A percentile compares a stretch with the other conserved stretches of the same genome.
Conservation (phyloP, 1,140 invertebrate species). For the Harlomillsia oculata region DNA sequence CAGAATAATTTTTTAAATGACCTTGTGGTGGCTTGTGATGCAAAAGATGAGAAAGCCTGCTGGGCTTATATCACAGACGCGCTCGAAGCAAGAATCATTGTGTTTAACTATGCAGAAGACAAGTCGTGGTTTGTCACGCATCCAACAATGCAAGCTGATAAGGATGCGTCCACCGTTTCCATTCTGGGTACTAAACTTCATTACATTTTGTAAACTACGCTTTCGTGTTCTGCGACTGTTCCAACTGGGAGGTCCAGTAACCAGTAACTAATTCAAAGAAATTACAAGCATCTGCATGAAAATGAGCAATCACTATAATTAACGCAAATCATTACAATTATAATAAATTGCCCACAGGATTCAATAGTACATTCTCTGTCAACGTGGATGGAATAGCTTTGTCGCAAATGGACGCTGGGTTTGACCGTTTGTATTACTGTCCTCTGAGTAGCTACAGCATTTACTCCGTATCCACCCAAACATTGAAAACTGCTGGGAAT, state of each 20-base stretch:
- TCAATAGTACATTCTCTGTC: neutral
- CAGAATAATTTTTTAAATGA: slow-evolving; percentile 7
- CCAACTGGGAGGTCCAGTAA: too few relatives aligned
- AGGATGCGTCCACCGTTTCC: neutral
- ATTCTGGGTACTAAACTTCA: slow-evolving; percentile 1
- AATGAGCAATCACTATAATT: too few relatives aligned
- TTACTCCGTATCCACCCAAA: slow-evolving; percentile 60
- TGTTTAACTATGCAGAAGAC: slow-evolving; percentile 51
- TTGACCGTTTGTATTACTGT: slow-evolving; percentile 59
- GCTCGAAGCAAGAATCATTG: slow-evolving; percentile 48
- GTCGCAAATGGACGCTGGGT: slow-evolving; percentile 52
- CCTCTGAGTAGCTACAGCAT: slow-evolving; percentile 70
- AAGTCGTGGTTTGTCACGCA: slow-evolving; percentile 55
- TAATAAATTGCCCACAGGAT: too few relatives aligned
- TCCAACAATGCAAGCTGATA: slow-evolving; percentile 5
- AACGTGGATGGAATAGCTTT: slow-evolving; percentile 41
- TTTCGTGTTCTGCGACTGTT: too few relatives aligned
- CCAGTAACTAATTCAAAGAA: too few relatives aligned
- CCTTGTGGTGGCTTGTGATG: slow-evolving; percentile 41
- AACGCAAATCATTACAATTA: too few relatives aligned
- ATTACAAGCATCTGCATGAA: too few relatives aligned
- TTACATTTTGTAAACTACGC: too few relatives aligned
- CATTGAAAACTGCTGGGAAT: slow-evolving; percentile 38
- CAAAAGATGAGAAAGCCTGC: slow-evolving; percentile 40
- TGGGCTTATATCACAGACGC: slow-evolving; percentile 45